These are phyloP conservation scores for Hypselothyrea guttata DNA, from an alignment of 2,888 invertebrate species.

Conservation along the genomic window DNA sequence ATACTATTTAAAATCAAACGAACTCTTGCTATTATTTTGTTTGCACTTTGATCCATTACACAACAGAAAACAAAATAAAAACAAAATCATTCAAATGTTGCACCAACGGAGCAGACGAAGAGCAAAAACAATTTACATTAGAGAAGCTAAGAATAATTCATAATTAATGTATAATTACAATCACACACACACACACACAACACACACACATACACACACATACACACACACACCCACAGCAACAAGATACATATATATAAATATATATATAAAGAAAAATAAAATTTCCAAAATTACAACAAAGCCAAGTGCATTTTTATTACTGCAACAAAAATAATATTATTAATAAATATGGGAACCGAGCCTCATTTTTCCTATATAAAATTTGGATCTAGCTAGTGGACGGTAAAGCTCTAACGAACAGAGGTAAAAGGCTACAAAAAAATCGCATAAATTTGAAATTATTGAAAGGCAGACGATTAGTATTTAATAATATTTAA, in stretches of 20 bases:
- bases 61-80: constrained; percentile 20
- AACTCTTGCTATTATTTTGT: constrained; percentile 33
- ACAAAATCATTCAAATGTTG: constrained; percentile 35
- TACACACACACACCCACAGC: constrained; percentile 58
- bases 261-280: constrained; percentile 36
- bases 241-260: constrained; percentile 68
- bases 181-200: constrained; percentile 46
- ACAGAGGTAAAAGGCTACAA: too few species aligned
- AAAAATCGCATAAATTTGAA: too few species aligned
- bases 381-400: too few species aligned
- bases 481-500: too few species aligned
- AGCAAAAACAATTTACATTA: constrained; percentile 59
- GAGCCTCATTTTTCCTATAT: too few species aligned
- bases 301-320: not conserved
- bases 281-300: constrained; percentile 72
- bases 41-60: constrained; percentile 50
- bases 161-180: constrained; percentile 66
- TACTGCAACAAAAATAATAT: too few species aligned
- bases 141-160: constrained; percentile 73
- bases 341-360: not conserved
- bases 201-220: constrained; percentile 29
- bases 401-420: too few species aligned
- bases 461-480: too few species aligned
- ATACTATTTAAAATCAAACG: constrained; percentile 31
- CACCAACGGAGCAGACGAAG: constrained; percentile 57